Base-by-base conservation (phyloP, 1,140 invertebrate species). In the Copidosoma floridanum region DNA sequence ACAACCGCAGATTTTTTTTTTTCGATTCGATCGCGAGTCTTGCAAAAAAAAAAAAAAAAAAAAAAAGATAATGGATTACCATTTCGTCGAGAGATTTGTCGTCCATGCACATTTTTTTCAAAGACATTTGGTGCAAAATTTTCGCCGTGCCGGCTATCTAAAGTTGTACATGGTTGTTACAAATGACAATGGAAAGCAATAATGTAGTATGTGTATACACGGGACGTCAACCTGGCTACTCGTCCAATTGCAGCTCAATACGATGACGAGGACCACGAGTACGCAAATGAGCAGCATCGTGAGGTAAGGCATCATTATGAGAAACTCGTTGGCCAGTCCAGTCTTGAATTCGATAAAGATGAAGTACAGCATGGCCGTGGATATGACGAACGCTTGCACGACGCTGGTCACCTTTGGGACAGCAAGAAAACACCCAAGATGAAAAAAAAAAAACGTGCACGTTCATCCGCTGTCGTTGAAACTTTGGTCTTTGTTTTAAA, bases 171-270 rank as follows among this genome's bases (percentile, higher is more conserved):
- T 32, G 12, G n/a, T n/a, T n/a, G n/a, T n/a, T 14, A 1, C 12
- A 21, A 43, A 6, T 43, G 6, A n/a, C 16, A 2, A 18, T 43
- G 23, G 16, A 12, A 20, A 20, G 5, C 3, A 43, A 21, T 20
- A 7, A 43, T 10, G 23, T 21, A 43, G 8, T 21, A n/a, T 43
- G 18, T 7, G 8, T 43, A 2, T 6, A 20, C 37, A 51, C 23
- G 6, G n/a, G 8, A 5, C n/a, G 35, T 20, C 26, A 24, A 47
- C 54, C 21, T 56, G 54, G n/a, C 3, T 35, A 7, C 41, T 46
- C 1, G 54, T 47, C 54, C 54, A 56, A 7, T 23, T 46, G 7
- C 54, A 56, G 7, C 18, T 47, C 3, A 56, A 29, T 29, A 56
- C 43, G 11, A 56, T 47, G 10, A 10, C 26, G 3, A 47, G 8